These are phyloP conservation scores for Acanthoscelides obtectus DNA, from an alignment of 2,888 invertebrate genomes.

Conservation along the genomic window DNA sequence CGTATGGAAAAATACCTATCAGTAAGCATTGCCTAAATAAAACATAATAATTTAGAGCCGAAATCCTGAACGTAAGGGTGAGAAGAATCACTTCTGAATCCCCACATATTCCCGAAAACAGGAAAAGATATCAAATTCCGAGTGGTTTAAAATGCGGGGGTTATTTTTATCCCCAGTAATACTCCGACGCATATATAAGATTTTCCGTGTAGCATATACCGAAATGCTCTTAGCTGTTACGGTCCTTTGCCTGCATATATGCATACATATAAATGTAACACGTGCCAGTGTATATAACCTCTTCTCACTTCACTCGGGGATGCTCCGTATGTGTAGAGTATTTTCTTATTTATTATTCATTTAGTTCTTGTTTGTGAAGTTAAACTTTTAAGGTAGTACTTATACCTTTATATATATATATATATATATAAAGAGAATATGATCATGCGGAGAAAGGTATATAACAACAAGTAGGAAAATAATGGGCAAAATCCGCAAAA, in stretches of 20 bases:
- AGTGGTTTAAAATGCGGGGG: not conserved
- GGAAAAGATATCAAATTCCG: not conserved
- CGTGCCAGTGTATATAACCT: too few species aligned
- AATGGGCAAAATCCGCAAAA: too few species aligned
- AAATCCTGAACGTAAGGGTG: not conserved
- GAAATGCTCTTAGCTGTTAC: not conserved
- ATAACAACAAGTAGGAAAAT: too few species aligned
- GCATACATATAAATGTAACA: not conserved
- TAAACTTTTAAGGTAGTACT: too few species aligned
- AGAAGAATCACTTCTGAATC: not conserved
- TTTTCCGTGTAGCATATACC: not conserved
- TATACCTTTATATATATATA: too few species aligned
- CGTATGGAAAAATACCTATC: not conserved
- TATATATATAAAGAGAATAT: too few species aligned
- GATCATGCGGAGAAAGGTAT: too few species aligned
- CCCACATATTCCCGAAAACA: not conserved
- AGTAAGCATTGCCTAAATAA: not conserved
- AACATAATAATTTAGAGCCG: not conserved
- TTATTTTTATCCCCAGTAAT: not conserved
- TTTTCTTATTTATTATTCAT: too few species aligned
- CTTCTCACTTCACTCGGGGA: too few species aligned
- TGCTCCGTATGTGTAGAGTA: too few species aligned
- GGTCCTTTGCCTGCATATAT: not conserved
- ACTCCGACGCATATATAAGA: not conserved
- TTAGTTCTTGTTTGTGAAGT: too few species aligned